Base-by-base conservation (phyloP, 2,888 invertebrate genomes). In the Syritta pipiens region DNA sequence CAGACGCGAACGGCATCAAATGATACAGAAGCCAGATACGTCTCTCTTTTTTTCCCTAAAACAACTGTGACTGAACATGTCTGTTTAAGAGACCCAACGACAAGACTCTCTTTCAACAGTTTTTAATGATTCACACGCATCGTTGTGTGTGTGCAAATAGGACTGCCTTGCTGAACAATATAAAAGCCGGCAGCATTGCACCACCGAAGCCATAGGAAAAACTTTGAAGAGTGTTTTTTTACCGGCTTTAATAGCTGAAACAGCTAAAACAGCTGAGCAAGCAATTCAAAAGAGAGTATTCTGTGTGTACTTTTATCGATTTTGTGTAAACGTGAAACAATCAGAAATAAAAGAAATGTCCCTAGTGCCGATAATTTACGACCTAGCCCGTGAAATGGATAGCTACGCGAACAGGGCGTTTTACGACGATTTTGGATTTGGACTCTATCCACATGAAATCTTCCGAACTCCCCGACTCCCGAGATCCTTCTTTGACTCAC, bases 401-500 rank as follows among this genome's bases (percentile, higher is more conserved):
- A 62, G 20, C 28, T 67, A 49, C 28, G n/a, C 26, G 0, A 46
- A 17, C 12, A 55, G 53, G 4, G 30, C 26, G 3, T 30, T 48
- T 24, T 32, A 24, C 26, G 67, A 81, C 57, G 40, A 71, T 24
- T 81, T 75, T n/a, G 71, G 68, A 14, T 53, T 79, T 4, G 72
- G 65, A 22, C 42, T 76, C 1, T 44, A 68, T 48, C 82, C 83
- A 0, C 30, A 48, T 2, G 76, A 82, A 4, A 62, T 82, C 12
- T 76, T 67, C 5, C 28, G 53, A 28, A 44, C 69, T 19, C 57
- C 60, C 6, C 53, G 12, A 5, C 4, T 69, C 2, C 71, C 79
- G 1, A 46, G 48, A 6, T 17, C 40, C 3, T 17, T 60, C 0
- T 55, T 81, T n/a, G 30, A 77, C 6, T 91, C 92, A 10, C 90